Base-by-base conservation (phyloP, 2,888 invertebrate genomes). In the Caenorhabditis doughertyi region DNA sequence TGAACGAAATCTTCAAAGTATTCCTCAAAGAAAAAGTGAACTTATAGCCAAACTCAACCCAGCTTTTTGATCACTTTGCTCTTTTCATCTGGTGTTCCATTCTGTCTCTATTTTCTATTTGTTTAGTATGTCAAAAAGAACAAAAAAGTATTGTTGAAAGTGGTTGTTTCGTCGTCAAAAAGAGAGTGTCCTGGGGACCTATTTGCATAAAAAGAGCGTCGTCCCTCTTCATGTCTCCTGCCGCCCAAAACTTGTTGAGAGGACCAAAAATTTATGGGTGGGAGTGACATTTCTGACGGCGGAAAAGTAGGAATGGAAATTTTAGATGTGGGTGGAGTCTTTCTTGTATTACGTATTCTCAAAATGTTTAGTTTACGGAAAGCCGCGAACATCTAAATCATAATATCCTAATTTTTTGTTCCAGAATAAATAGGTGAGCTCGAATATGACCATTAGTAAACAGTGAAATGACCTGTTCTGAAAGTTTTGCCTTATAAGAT, bases 201-300 rank as follows among this genome's bases (percentile, higher is more conserved):
- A 74, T 74, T 74, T 74, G 74, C 74, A 74, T 74, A 74, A 74
- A 65, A 74, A 56, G 74, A 49, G 60, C 39, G 72, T n/a, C n/a
- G n/a, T 51, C 58, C n/a, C 32, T n/a, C 18, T 29, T 42, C 21
- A n/a, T 60, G 60, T 60, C 60, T 13, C 39, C 44, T 2, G 9
- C 21, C 32, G 16, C 23, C 7, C 35, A 47, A 56, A 56, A 53
- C 25, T 58, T 65, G 65, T 47, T 47, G 65, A 74, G 74, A 65
- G 65, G 65, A 65, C 56, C 74, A 65, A 65, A 29, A 73, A 74
- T 74, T 74, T 74, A 74, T 74, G 74, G 74, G 64, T 65, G 51
- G 51, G 65, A 65, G 49, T 65, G 65, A 65, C 65, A 65, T 65
- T 65, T 65, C 35, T 65, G 51, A 51, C 55, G 44, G 62, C n/a